phyloP scores from a whole-genome alignment of 1,140 invertebrate genomes.

The Nasonia giraulti region DNA sequence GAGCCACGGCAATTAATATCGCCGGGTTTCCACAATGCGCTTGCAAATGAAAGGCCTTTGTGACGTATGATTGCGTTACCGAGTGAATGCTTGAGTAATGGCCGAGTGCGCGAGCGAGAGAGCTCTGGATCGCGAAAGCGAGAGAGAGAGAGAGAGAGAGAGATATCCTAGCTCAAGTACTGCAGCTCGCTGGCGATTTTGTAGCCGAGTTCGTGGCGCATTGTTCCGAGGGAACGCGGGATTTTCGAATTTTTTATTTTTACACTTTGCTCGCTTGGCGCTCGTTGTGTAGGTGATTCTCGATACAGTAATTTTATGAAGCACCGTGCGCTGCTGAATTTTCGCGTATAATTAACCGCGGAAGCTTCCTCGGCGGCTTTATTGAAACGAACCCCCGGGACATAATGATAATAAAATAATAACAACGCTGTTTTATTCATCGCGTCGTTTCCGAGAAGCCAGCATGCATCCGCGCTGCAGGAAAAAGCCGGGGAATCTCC shows the following conservation, averaged over 20 bases:
- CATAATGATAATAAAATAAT: neutral
- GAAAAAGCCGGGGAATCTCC: neutral
- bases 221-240: neutral
- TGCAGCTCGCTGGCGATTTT: neutral
- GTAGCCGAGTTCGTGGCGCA: neutral
- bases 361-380: neutral
- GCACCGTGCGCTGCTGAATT: neutral
- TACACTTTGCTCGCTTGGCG: too few relatives aligned
- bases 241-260: neutral
- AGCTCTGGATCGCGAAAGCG: too few relatives aligned
- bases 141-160: too few relatives aligned
- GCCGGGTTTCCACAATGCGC: constrained; percentile 74
- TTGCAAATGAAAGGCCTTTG: constrained; percentile 76
- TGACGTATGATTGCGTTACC: constrained; percentile 75
- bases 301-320: too few relatives aligned
- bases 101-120: constrained; percentile 52
- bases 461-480: neutral
- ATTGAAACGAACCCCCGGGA: neutral
- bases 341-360: neutral
- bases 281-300: too few relatives aligned
- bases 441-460: neutral
- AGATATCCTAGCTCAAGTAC: too few relatives aligned
- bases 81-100: constrained; percentile 75
- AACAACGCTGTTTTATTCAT: neutral
- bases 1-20: constrained; percentile 75